phyloP scores from a whole-genome alignment of 2,113 vertebrate genomes.

The Aegithalos caudatus region DNA sequence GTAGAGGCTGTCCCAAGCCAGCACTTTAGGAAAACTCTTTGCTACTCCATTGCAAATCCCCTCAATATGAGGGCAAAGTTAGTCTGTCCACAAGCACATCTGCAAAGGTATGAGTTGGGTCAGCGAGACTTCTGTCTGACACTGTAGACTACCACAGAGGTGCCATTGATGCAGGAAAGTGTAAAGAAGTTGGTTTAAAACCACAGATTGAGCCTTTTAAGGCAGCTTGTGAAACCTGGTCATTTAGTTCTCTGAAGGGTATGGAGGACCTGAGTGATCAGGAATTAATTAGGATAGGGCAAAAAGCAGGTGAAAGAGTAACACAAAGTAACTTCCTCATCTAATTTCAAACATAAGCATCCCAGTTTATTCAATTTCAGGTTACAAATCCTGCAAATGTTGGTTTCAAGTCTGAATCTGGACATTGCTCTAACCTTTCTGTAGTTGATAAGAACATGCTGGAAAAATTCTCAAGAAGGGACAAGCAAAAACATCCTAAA shows the following conservation, averaged over 20 bases:
- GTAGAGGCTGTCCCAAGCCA: not conserved
- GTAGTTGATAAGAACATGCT: not conserved
- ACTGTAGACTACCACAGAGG: not conserved
- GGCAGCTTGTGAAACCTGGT: not conserved
- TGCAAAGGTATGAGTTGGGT: not conserved
- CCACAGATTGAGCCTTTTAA: not conserved
- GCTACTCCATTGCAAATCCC: not conserved
- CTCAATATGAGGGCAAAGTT: not conserved
- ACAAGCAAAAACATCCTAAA: not conserved
- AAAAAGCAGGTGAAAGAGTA: not conserved
- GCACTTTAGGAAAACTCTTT: not conserved
- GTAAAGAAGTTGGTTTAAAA: not conserved
- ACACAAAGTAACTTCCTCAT: not conserved
- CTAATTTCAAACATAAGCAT: not conserved
- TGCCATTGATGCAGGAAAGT: not conserved
- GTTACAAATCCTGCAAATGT: not conserved
- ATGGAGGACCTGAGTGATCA: accelerated
- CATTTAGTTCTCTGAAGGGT: not conserved
- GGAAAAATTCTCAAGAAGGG: not conserved
- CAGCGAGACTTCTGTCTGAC: not conserved
- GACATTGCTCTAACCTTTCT: not conserved
- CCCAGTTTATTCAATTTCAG: not conserved
- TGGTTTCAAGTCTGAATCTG: not conserved
- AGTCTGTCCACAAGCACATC: not conserved
- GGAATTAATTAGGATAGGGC: not conserved